These are phyloP conservation scores for Furcifer pardalis DNA, from an alignment of 2,797 vertebrate genomes.

Conservation along the genomic window DNA sequence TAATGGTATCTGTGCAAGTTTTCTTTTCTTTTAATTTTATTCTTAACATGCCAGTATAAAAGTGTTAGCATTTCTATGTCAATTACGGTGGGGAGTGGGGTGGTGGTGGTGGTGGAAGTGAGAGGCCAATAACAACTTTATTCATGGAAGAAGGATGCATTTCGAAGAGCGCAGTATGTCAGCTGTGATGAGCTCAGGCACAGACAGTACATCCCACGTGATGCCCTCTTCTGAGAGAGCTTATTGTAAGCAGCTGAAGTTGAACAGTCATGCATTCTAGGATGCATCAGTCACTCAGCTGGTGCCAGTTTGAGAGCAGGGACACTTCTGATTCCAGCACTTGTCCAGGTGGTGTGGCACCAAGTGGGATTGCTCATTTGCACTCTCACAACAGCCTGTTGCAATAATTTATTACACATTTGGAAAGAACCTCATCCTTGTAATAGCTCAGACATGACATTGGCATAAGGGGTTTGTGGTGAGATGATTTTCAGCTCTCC, in stretches of 20 bases:
- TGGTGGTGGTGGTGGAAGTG: not conserved
- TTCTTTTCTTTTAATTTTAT: conserved; percentile 29
- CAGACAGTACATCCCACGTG: conserved; percentile 23
- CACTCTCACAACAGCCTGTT: conserved; percentile 56
- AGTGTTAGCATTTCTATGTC: fast-evolving
- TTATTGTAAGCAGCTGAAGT: conserved; percentile 31
- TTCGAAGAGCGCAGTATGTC: conserved; percentile 23
- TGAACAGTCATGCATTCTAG: conserved; percentile 33
- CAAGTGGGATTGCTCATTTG: conserved; percentile 55
- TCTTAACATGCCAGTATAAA: conserved; percentile 11
- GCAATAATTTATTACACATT: conserved; percentile 27
- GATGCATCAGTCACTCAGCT: conserved; percentile 31
- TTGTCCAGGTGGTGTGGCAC: conserved; percentile 64
- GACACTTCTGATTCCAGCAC: conserved; percentile 52
- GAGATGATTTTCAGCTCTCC: not conserved
- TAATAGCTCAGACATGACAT: conserved; percentile 52
- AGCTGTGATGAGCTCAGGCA: not conserved
- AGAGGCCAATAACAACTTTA: not conserved
- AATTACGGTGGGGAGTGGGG: not conserved
- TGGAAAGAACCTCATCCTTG: conserved; percentile 35
- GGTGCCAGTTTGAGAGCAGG: conserved; percentile 58
- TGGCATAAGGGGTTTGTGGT: conserved; percentile 43
- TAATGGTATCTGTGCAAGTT: not conserved
- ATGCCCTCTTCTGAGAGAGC: conserved; percentile 12
- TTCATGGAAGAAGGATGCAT: not conserved